Evolutionary conservation across 1,140 invertebrate genomes (phyloP).

Genomic region (Acromyrmex echinatior): DNA sequence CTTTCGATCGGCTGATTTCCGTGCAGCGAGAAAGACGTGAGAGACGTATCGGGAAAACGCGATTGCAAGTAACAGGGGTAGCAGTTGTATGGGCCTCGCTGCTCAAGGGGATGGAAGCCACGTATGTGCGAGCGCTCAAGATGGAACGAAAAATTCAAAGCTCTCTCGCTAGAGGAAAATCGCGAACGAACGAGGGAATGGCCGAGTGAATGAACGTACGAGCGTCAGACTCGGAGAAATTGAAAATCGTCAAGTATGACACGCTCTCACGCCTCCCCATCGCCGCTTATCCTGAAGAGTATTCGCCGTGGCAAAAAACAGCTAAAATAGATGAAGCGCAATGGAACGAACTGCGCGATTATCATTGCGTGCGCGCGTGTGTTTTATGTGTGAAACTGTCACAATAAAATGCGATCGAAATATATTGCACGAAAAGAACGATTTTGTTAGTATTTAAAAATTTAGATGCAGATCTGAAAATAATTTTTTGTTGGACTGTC

Average conservation of each 20-base stretch:
- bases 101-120: conserved; percentile 39
- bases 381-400: background rate
- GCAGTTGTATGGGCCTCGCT: conserved; percentile 50
- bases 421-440: no score
- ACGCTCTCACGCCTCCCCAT: conserved; percentile 60
- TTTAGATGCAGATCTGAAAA: no score
- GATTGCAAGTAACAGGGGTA: conserved; percentile 62
- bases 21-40: conserved; percentile 17
- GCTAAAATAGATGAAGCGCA: conserved; percentile 19
- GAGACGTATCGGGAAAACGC: conserved; percentile 65
- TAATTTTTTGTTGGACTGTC: no score
- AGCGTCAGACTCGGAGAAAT: conserved; percentile 61
- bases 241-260: conserved; percentile 67
- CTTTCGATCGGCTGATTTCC: conserved; percentile 45
- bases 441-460: no score
- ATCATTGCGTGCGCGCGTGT: background rate
- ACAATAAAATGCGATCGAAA: conserved; percentile 30
- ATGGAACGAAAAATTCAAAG: conserved; percentile 64
- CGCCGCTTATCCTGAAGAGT: conserved; percentile 25
- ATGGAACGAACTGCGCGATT: conserved; percentile 37
- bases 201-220: conserved; percentile 21
- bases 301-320: conserved; percentile 38
- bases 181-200: background rate
- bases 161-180: conserved; percentile 54
- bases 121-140: conserved; percentile 34